Percentiles rank a stretch among this genome's conserved stretches.
Evolutionary conservation across 2,113 vertebrate species (phyloP).

Genomic region (Mesocricetus auratus): DNA sequence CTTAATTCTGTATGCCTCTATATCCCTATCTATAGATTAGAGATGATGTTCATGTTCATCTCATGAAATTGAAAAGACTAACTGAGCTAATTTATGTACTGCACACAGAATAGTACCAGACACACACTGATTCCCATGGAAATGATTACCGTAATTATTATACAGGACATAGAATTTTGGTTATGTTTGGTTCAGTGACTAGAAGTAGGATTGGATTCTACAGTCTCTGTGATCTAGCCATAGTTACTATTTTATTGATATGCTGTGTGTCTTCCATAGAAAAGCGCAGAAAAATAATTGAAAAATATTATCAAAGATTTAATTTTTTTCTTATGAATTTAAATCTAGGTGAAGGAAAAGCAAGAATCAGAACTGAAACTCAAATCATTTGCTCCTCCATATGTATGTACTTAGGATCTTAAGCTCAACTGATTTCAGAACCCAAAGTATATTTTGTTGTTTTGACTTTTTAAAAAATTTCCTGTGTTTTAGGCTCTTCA

Average conservation of each 20-base stretch:
- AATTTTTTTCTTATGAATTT: constrained; percentile 55
- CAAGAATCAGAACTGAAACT: constrained; percentile 94
- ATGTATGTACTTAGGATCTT: constrained; percentile 89
- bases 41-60: background rate
- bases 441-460: constrained; percentile 54
- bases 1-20: background rate
- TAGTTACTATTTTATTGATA: constrained; percentile 42
- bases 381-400: constrained; percentile 93
- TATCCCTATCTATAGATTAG: background rate
- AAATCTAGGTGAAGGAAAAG: constrained; percentile 91
- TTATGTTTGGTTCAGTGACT: constrained; percentile 62
- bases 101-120: constrained; percentile 33
- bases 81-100: background rate
- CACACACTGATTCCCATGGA: background rate
- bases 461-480: constrained; percentile 41
- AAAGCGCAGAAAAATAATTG: constrained; percentile 28
- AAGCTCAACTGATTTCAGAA: constrained; percentile 55
- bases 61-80: background rate
- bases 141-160: background rate
- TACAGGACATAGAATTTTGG: constrained; percentile 29
- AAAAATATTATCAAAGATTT: constrained; percentile 19
- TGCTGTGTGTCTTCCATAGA: background rate
- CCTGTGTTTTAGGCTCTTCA: constrained; percentile 89
- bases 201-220: constrained; percentile 41
- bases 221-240: constrained; percentile 10